phyloP scores from a whole-genome alignment of 2,113 vertebrate genomes.

The Tilapia sparmanii region DNA sequence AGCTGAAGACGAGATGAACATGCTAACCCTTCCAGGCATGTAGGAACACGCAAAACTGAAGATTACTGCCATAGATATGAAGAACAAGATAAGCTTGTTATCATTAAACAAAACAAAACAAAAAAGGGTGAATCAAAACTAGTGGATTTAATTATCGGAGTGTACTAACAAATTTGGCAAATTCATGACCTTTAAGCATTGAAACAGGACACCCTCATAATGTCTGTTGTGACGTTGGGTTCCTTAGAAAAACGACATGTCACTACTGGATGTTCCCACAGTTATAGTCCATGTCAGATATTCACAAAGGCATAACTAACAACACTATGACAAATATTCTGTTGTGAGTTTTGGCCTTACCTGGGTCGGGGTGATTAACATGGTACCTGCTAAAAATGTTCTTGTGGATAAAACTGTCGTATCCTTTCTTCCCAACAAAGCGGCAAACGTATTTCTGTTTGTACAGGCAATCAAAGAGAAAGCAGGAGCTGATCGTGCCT shows the following conservation, averaged over 20 bases:
- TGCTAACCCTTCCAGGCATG: not conserved
- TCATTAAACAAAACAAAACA: not conserved
- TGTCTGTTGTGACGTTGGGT: not conserved
- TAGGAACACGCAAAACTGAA: conserved; percentile 24
- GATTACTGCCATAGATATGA: not conserved
- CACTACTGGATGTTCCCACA: not conserved
- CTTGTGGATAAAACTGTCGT: conserved; percentile 73
- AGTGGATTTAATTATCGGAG: not conserved
- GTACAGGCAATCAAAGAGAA: conserved; percentile 87
- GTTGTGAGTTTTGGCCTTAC: conserved; percentile 30
- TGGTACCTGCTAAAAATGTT: conserved; percentile 71
- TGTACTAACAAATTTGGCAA: not conserved
- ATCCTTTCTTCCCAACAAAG: conserved; percentile 80
- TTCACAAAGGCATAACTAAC: not conserved
- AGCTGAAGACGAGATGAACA: not conserved
- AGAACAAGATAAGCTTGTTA: not conserved
- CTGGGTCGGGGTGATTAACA: not conserved
- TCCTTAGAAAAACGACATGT: not conserved
- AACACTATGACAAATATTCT: not conserved
- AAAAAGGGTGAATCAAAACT: not conserved
- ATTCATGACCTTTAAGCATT: not conserved
- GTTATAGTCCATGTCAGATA: not conserved
- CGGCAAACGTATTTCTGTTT: conserved; percentile 84
- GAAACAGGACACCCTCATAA: not conserved
- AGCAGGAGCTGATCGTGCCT: conserved; percentile 72